phyloP scores from a whole-genome alignment of 1,140 invertebrate genomes.

The Octopus bimaculoides region DNA sequence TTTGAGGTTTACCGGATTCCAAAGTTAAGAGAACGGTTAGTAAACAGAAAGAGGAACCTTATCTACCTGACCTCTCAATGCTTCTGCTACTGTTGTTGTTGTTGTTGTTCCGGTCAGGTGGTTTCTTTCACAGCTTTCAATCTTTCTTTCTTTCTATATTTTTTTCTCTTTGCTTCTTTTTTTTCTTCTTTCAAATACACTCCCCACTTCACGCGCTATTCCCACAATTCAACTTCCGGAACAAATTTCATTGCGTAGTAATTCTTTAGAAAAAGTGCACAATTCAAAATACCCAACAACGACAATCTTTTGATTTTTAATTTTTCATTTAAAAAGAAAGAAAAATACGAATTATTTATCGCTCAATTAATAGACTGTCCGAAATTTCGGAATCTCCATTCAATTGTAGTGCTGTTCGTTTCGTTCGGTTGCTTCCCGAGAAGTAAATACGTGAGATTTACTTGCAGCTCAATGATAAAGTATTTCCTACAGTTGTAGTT shows the following conservation, averaged over 20 bases:
- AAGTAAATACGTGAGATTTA: not conserved
- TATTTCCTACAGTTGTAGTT: constrained; percentile 17
- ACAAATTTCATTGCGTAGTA: not conserved
- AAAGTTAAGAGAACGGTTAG: too few relatives aligned
- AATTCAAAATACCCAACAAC: not conserved
- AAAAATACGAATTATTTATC: too few relatives aligned
- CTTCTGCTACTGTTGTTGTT: too few relatives aligned
- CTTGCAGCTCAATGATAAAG: constrained; percentile 10
- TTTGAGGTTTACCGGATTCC: too few relatives aligned
- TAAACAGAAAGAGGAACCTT: too few relatives aligned
- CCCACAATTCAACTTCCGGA: constrained; percentile 2
- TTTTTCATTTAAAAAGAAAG: too few relatives aligned
- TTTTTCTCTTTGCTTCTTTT: not conserved
- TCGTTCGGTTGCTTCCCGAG: not conserved
- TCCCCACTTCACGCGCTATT: not conserved
- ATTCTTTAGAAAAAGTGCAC: not conserved
- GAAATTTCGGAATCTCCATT: too few relatives aligned
- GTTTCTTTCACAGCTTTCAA: not conserved
- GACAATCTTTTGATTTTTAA: not conserved
- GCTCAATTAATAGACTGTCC: too few relatives aligned
- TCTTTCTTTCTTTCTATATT: not conserved
- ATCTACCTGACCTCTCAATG: too few relatives aligned
- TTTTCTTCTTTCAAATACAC: not conserved
- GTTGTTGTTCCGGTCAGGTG: not conserved
- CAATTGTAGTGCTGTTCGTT: too few relatives aligned